Base-by-base conservation (phyloP, 2,888 invertebrate genomes). In the Rotaria sp. region DNA sequence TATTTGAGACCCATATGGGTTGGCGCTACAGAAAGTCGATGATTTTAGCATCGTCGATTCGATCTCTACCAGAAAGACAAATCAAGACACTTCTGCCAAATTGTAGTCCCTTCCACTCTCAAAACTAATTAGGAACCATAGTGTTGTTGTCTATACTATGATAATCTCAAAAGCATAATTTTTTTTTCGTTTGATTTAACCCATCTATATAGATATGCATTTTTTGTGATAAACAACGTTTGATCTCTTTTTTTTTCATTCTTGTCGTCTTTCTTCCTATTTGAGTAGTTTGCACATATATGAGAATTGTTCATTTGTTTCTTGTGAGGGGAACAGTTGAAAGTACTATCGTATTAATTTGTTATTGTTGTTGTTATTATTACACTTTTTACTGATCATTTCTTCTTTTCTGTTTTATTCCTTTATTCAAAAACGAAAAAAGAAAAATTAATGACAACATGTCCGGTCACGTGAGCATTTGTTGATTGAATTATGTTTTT, bases 111-210 rank as follows among this genome's bases (percentile, higher is more conserved):
- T n/a, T n/a, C n/a, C n/a, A n/a, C n/a, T n/a, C n/a, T n/a, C n/a
- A n/a, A n/a, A n/a, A n/a, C n/a, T n/a, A n/a, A n/a, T n/a, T n/a
- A n/a, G n/a, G n/a, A n/a, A n/a, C n/a, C n/a, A n/a, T n/a, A n/a
- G 13, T 50, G 13, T 50, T 18, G 50, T 50, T 50, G 50, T 18
- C 50, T 15, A 18, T 50, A 30, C 13, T 35, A 67, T 67, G 35
- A 67, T 35, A 67, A 67, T 67, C 67, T 67, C 67, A n/a, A 67
- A 21, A 67, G 67, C 67, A 67, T 67, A n/a, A n/a, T n/a, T n/a
- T 67, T 67, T 67, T 21, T 67, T 13, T 35, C 18, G 18, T 67
- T 30, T 67, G 4, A 67, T 35, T 38, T 35, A 18, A 67, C 35
- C 35, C 67, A 38, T 67, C 67, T 38, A 67, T 35, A 67, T 35